Evolutionary conservation across 35 echinoderm and acorn worm species (phyloP).

Genomic region (Anneissia japonica): DNA sequence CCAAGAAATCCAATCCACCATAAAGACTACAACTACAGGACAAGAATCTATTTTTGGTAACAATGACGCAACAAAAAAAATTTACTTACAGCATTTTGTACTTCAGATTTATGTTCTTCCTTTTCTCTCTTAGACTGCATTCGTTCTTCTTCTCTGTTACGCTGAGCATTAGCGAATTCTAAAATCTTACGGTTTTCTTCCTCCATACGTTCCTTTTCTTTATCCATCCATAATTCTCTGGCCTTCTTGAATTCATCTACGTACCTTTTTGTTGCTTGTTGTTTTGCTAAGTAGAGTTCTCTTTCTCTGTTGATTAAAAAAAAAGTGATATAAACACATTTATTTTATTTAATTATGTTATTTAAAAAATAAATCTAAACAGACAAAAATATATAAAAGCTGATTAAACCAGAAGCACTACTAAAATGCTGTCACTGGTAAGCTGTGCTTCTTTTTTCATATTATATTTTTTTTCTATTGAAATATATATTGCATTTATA

Average conservation of each 20-base stretch:
- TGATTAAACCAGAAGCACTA: too few relatives aligned
- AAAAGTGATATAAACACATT: background rate
- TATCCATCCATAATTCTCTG: constrained; percentile 74
- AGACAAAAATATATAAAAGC: too few relatives aligned
- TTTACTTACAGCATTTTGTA: constrained; percentile 73
- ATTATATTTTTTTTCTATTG: too few relatives aligned
- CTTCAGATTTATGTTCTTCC: constrained; percentile 70
- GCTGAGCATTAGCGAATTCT: constrained; percentile 83
- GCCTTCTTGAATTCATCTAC: constrained; percentile 66
- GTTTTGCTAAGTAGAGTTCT: constrained; percentile 63
- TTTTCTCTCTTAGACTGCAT: constrained; percentile 72
- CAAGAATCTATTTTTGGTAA: too few relatives aligned
- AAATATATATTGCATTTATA: too few relatives aligned
- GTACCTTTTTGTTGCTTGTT: constrained; percentile 82
- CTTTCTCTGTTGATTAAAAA: constrained; percentile 47
- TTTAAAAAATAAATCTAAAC: too few relatives aligned
- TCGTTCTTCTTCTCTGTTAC: constrained; percentile 72
- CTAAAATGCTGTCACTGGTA: too few relatives aligned
- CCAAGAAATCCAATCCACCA: too few relatives aligned
- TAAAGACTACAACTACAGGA: too few relatives aligned
- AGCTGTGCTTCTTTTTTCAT: too few relatives aligned
- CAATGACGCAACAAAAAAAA: background rate
- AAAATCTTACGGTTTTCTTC: constrained; percentile 79
- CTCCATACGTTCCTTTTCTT: constrained; percentile 71
- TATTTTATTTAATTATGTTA: too few relatives aligned